Evolutionary conservation across 1,140 invertebrate species (phyloP), one percentile per base, ranked within the genome.

Genomic region (Plodia interpunctella): DNA sequence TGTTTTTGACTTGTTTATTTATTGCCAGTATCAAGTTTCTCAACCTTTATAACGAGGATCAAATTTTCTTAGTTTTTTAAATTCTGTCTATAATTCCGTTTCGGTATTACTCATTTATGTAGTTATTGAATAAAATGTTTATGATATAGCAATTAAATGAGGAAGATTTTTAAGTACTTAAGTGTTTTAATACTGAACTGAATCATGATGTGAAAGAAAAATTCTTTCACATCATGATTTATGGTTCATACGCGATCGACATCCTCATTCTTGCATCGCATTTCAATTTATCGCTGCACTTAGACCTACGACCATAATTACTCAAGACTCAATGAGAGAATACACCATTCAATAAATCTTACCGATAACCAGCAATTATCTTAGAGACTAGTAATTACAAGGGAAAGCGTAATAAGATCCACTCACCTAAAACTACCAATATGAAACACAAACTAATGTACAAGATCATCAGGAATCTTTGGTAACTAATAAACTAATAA

Each of bases 391-490:
- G 30, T 21, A 35, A 59, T 54, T 60, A 60, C n/a, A 54, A 52
- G n/a, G 19, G 52, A 4, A 53, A 53, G 25, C 20, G 28, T 53
- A 53, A 53, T 53, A 25, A 53, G 5, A 21, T 28, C 6, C 56
- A 85, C 86, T 88, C 56, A 88, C 86, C 86, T 88, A 88, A 86
- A 80, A 88, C 86, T 87, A 88, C 84, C 75, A 88, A 82, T 87
- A 88, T 88, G 73, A 88, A 88, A 83, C 86, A 88, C 81, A 88
- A 79, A 79, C 83, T 87, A 83, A 88, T 88, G 81, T 88, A 88
- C 74, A 88, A 88, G 86, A 88, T 88, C 86, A 88, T 88, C 70
- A 88, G 86, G 86, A 88, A 80, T 88, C 83, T 87, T 88, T 88
- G 83, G 86, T 80, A 87, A 87, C 83, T 88, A 87, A 83, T 86